Base-by-base conservation (phyloP, 1,140 invertebrate species). In the Danaus melanippus region DNA sequence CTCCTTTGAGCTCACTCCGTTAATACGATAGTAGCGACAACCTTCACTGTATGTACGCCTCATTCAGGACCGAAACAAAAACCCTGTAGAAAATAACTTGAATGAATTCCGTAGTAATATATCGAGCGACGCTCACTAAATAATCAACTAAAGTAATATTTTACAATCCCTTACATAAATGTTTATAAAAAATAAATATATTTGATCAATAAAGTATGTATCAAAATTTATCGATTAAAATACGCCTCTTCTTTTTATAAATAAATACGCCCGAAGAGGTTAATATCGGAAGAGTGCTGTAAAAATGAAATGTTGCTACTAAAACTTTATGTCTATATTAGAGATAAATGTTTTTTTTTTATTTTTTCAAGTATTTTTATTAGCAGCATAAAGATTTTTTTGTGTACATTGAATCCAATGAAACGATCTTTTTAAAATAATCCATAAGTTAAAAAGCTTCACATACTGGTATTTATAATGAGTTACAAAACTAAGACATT, bases 1-100 rank as follows among this genome's bases (percentile, higher is more conserved):
- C 60, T 66, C 51, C 60, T 67, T 62, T 67, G 52, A 69, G 61
- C 67, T 54, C 62, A 71, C 68, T 60, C 64, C 59, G 58, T 60
- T 66, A 69, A 70, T 62, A 62, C 61, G 55, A 67, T 62, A 63
- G 56, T 70, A 60, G 52, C 60, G 59, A 62, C 57, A 57, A 51
- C 57, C 50, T 58, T 50, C 66, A 50, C 56, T 60, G 57, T 58
- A 50, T 60, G 42, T 59, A 62, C 56, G 52, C 64, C 52, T 69
- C 58, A 67, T 71, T 69, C 64, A 66, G 46, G 42, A 12, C 45
- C 48, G 56, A 56, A 53, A 50, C 46, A 54, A 56, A 50, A 15
- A 57, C 10, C 21, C 2, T 3, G 21, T 32, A 56, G 46, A 42
- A 59, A 49, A 42, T 32, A 42, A 49, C 42, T 56, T 56, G 7